A percentile compares a stretch with the other conserved stretches of the same genome.
Evolutionary conservation across 2,113 vertebrate genomes (phyloP).

Genomic region (Pseudorasbora parva): DNA sequence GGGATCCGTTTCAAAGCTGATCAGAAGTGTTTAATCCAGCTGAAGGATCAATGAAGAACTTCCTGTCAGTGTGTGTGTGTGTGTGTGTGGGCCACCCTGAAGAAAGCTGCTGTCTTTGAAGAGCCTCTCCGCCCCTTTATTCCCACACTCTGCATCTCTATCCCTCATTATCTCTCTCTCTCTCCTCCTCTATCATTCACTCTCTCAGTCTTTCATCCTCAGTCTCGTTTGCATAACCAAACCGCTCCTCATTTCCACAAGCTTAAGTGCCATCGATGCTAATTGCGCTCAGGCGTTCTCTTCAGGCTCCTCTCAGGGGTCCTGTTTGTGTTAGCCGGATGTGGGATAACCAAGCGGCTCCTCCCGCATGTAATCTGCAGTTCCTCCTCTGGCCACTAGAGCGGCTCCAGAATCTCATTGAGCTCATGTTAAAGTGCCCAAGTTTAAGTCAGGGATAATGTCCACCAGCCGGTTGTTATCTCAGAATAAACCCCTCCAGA

Average conservation of each 20-base stretch:
- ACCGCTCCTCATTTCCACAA: slow-evolving; percentile 68
- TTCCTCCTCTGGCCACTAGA: too few relatives aligned
- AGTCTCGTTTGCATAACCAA: slow-evolving; percentile 76
- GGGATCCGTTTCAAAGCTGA: not conserved
- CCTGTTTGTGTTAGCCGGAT: slow-evolving; percentile 69
- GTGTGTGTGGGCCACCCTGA: slow-evolving; percentile 70
- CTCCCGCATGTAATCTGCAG: too few relatives aligned
- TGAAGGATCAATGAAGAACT: slow-evolving; percentile 19
- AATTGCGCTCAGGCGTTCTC: slow-evolving; percentile 75
- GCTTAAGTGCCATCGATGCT: slow-evolving; percentile 77
- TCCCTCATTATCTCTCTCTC: slow-evolving; percentile 69
- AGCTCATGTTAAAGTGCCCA: too few relatives aligned
- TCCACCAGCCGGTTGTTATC: too few relatives aligned
- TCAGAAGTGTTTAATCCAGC: slow-evolving; percentile 34
- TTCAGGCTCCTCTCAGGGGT: slow-evolving; percentile 60
- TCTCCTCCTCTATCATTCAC: slow-evolving; percentile 69
- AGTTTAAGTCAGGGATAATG: too few relatives aligned
- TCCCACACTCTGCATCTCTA: slow-evolving; percentile 56
- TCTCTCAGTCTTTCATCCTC: slow-evolving; percentile 73
- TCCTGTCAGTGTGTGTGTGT: not conserved
- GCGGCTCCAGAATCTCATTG: too few relatives aligned
- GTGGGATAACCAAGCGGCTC: too few relatives aligned
- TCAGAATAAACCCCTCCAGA: too few relatives aligned
- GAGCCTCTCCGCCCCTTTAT: slow-evolving; percentile 60
- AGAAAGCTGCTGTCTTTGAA: slow-evolving; percentile 71